Evolutionary conservation across 1,140 invertebrate species (phyloP), one percentile per base, ranked within the genome.

Genomic region (Battus philenor): DNA sequence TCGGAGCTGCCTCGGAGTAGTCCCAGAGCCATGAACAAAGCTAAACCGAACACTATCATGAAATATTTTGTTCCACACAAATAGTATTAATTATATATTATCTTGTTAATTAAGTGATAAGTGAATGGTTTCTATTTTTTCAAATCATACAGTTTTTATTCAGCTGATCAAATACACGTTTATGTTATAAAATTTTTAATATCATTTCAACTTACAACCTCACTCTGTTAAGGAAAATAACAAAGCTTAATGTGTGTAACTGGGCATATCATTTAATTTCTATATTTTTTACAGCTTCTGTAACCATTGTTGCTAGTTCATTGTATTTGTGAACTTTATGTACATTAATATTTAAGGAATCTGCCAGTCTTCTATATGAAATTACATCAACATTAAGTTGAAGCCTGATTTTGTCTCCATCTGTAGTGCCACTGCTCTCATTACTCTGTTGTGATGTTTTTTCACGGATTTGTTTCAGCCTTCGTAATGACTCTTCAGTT

Each of bases 371-470:
- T 3, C 51, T 65, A 54, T 91, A 93, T 16, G 82, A 84, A 12
- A 90, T 78, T 4, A 98, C 94, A 88, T 98, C 97, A 5, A 97
- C 90, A 55, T 92, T 90, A 9, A 98, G 87, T 76, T 98, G 97
- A 46, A 93, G 87, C 30, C 96, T 88, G 75, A 98, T 98, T 87
- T 98, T 98, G 72, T 97, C 95, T 80, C 98, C 96, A 75, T 98
- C 97, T 5, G 72, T 91, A 84, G 77, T 82, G 49, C 86, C 83
- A 0, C 68, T 47, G 12, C 71, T 71, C 3, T 87, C 81, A 30
- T 62, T 68, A 13, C 68, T 73, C 33, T 80, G 62, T 15, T 88
- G 87, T 33, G 86, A 83, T 20, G 87, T 87, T 66, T 90, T 90
- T 44, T 94, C 92, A 50, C 93, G 87, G 32, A 94, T 92, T 86